These are phyloP conservation scores for Aleiodes leptofemur DNA, from an alignment of 2,888 invertebrate genomes.

Conservation along the genomic window DNA sequence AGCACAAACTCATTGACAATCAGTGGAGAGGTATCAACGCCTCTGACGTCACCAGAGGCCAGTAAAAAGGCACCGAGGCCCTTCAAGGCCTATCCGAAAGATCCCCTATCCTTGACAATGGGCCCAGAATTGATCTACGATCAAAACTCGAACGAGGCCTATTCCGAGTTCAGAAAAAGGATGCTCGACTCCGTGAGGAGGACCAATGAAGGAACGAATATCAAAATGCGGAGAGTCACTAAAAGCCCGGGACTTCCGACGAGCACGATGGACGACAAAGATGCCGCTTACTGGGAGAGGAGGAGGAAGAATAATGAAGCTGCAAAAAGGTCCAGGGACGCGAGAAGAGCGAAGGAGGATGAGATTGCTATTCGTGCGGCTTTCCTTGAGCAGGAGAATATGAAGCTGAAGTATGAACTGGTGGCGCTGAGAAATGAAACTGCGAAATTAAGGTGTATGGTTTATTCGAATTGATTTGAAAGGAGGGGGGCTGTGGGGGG, in stretches of 20 bases:
- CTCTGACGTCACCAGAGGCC: conserved; percentile 56
- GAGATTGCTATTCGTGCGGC: conserved; percentile 93
- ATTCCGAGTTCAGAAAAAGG: conserved; percentile 82
- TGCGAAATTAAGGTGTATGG: conserved; percentile 77
- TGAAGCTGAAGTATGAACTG: conserved; percentile 84
- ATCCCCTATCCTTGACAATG: conserved; percentile 80
- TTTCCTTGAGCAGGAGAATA: conserved; percentile 90
- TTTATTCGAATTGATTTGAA: conserved; percentile 67
- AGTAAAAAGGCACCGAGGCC: conserved; percentile 78
- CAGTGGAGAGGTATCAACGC: conserved; percentile 38
- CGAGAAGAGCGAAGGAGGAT: conserved; percentile 92
- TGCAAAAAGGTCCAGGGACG: conserved; percentile 94
- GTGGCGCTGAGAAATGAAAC: conserved; percentile 81
- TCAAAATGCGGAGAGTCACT: conserved; percentile 81
- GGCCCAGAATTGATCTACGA: conserved; percentile 77
- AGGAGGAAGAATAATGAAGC: conserved; percentile 95
- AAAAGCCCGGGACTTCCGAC: conserved; percentile 61
- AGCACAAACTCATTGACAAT: conserved; percentile 41
- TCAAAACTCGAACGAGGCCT: conserved; percentile 81
- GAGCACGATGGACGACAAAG: conserved; percentile 76
- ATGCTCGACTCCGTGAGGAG: conserved; percentile 82
- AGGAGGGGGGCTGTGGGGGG: too few species aligned
- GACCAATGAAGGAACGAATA: conserved; percentile 82
- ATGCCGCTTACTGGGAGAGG: conserved; percentile 91
- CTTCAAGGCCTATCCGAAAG: conserved; percentile 85